Conservation (phyloP, 2,797 vertebrate genomes). For the Rhabdophis nuchalis region DNA sequence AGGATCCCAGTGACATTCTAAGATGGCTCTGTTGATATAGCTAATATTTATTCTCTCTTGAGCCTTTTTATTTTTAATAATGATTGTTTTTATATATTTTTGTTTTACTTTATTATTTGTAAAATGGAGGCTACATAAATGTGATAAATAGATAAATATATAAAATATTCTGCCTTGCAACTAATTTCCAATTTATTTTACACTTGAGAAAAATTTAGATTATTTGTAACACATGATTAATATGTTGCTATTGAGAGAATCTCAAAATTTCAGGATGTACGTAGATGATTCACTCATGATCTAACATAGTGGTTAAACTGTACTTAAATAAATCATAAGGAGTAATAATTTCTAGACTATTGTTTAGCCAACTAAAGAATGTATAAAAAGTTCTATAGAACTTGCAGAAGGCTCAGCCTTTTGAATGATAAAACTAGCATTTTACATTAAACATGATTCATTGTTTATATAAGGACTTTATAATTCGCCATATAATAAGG, state of each 20-base stretch:
- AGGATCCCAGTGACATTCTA: neutral
- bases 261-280: neutral
- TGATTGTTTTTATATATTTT: neutral
- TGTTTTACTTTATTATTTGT: neutral
- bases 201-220: neutral
- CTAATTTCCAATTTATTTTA: neutral
- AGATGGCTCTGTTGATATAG: neutral
- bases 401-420: neutral
- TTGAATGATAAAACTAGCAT: neutral
- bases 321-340: neutral
- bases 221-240: neutral
- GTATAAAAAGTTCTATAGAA: neutral
- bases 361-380: neutral
- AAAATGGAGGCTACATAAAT: neutral
- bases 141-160: neutral
- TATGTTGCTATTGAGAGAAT: neutral
- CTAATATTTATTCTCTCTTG: neutral
- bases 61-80: neutral
- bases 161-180: neutral
- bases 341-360: neutral
- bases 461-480: neutral
- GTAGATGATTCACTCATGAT: neutral
- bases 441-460: neutral
- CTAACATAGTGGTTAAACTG: neutral
- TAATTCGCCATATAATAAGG: neutral